Evolutionary conservation across 2,113 vertebrate species (phyloP).

Genomic region (Pimephales promelas): DNA sequence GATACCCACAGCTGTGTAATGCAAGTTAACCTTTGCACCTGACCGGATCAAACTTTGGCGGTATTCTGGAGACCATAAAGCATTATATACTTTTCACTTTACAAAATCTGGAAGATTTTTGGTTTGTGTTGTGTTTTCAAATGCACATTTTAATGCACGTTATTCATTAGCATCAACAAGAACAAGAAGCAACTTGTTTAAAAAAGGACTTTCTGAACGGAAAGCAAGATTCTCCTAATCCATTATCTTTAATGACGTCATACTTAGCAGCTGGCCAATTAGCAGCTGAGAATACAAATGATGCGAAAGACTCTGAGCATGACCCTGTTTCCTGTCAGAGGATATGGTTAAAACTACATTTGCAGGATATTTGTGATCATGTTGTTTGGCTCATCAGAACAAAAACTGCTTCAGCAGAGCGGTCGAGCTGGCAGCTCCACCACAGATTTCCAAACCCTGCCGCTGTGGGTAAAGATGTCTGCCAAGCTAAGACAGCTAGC

Average conservation of each 20-base stretch:
- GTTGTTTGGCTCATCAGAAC: not conserved
- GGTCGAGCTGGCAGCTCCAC: not conserved
- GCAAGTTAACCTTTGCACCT: slow-evolving; percentile 52
- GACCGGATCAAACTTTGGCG: slow-evolving; percentile 45
- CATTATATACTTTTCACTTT: no score
- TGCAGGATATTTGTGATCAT: slow-evolving; percentile 15
- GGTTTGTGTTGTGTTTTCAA: no score
- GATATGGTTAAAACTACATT: slow-evolving; percentile 31
- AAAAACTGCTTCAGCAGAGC: not conserved
- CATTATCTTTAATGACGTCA: slow-evolving; percentile 38
- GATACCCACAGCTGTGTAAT: slow-evolving; percentile 37
- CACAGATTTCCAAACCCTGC: not conserved
- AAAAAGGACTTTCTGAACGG: not conserved
- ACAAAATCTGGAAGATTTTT: no score
- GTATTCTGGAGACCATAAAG: no score
- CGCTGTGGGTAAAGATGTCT: slow-evolving; percentile 46
- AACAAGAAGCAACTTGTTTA: not conserved
- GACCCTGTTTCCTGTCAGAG: slow-evolving; percentile 44
- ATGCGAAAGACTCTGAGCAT: not conserved
- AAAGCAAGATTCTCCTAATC: not conserved
- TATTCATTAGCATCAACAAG: not conserved
- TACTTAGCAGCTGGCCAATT: slow-evolving; percentile 43
- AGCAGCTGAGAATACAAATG: slow-evolving; percentile 23
- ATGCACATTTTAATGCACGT: no score
- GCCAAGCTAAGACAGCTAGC: slow-evolving; percentile 45